Evolutionary conservation across 2,113 vertebrate species (phyloP).

Genomic region (Sardina pilchardus): DNA sequence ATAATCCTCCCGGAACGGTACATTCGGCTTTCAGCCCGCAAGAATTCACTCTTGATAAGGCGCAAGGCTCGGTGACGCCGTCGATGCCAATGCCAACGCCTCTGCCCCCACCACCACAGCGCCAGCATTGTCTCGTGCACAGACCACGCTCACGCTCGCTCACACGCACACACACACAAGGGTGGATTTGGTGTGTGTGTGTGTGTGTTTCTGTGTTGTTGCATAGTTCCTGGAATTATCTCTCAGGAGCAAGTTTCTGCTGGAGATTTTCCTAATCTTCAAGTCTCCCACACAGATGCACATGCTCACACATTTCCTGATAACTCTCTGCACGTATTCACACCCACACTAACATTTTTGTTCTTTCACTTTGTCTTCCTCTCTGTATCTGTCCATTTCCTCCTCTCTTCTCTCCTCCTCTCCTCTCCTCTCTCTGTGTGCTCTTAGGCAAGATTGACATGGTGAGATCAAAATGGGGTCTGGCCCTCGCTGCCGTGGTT

Average conservation of each 20-base stretch:
- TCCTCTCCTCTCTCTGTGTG: conserved; percentile 28
- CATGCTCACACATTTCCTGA: not conserved
- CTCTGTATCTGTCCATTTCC: not conserved
- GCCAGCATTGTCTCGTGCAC: not conserved
- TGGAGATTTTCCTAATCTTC: not conserved
- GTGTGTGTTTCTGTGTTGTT: not conserved
- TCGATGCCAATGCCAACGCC: not conserved
- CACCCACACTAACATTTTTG: not conserved
- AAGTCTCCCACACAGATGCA: not conserved
- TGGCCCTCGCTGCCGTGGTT: conserved; percentile 94
- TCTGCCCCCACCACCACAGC: not conserved
- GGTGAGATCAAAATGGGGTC: conserved; percentile 98
- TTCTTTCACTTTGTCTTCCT: not conserved
- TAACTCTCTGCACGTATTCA: not conserved
- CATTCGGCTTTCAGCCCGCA: conserved; percentile 31
- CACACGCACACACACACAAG: not conserved
- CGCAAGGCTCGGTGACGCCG: not conserved
- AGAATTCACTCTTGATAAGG: conserved; percentile 39
- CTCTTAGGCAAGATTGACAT: conserved; percentile 93
- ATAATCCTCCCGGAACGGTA: conserved; percentile 58
- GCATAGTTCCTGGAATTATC: not conserved
- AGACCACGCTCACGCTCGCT: not conserved
- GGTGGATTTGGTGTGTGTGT: not conserved
- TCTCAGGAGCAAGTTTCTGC: not conserved
- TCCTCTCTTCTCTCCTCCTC: conserved; percentile 8